A percentile compares a stretch with the other conserved stretches of the same genome.
phyloP scores from a whole-genome alignment of 1,140 invertebrate species.

The Trichonephila inaurata region DNA sequence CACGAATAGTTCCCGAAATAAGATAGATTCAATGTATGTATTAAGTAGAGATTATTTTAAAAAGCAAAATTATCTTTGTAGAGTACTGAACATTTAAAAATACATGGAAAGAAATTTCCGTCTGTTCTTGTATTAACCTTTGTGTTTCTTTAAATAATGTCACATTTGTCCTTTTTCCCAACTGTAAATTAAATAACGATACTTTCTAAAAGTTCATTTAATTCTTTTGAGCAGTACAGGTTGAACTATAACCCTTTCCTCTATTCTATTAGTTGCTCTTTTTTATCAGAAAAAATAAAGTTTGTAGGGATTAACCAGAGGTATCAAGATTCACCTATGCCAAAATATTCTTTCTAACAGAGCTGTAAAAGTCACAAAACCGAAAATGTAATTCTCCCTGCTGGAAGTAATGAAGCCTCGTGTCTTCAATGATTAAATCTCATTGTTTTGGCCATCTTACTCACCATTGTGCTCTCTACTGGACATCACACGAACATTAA shows the following conservation, averaged over 20 bases:
- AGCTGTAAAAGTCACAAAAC: conserved; percentile 23
- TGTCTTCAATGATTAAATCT: neutral
- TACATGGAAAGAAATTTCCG: neutral
- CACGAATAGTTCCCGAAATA: too few relatives aligned
- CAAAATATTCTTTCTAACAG: neutral
- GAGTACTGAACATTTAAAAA: neutral
- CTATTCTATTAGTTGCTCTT: neutral
- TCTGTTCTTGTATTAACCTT: neutral
- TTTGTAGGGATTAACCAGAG: neutral
- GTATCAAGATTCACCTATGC: neutral
- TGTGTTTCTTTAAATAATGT: neutral
- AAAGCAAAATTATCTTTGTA: too few relatives aligned
- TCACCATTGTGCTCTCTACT: neutral
- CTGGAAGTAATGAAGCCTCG: conserved; percentile 27
- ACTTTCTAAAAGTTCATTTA: neutral
- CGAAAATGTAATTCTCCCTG: neutral
- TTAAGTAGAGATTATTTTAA: too few relatives aligned
- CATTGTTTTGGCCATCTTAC: neutral
- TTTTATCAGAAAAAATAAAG: neutral
- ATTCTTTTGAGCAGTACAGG: neutral
- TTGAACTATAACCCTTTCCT: conserved; percentile 28
- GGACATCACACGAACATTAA: conserved; percentile 36
- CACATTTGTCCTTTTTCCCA: neutral
- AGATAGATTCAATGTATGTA: too few relatives aligned
- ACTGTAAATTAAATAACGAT: neutral